Base-by-base conservation (phyloP, 1,140 invertebrate genomes). In the Venustaconcha ellipsiformis region DNA sequence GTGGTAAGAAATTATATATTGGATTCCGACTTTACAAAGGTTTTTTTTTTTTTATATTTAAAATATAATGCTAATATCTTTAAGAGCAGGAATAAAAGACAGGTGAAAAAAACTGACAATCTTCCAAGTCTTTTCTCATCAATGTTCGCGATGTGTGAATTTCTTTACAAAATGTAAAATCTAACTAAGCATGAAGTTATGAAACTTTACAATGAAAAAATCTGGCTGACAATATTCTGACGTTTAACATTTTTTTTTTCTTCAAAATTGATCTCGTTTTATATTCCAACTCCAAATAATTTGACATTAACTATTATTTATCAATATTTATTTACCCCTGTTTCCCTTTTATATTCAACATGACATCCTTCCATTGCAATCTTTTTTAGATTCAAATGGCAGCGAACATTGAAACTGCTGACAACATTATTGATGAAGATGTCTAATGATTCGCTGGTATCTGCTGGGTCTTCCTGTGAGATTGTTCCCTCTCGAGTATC, bases 361-460 rank as follows among this genome's bases (percentile, higher is more conserved):
- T 99, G 98, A 67, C 93, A 91, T 82, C 96, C 97, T 83, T 94
- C 94, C 81, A 96, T 92, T 64, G 98, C 98, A 82, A 99, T 97
- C 88, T 96, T 94, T 87, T 96, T 93, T 81, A 99, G 92, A 92
- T 99, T 98, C 80, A 99, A 92, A 92, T 99, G 97, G 91, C 98
- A 99, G 85, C 96, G 93, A 70, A 99, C 96, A 92, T 94, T 97
- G 92, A 99, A 99, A 90, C 95, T 98, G 90, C 97, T 98, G 78
- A 99, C 97, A 83, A 99, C 97, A 93, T 99, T 99, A 91, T 96
- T 99, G 89, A 99, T 98, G 85, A 96, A 94, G 87, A 99, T 98
- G 89, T 97, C 96, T 57, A 82, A 13, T 14, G 30, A 37, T n/a
- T 26, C 59, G 70, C 1, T 66, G 74, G 68, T 5, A 76, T 69